A percentile compares a stretch with the other conserved stretches of the same genome.
Conservation (phyloP, 2,888 invertebrate species). For the Cinara cedri region DNA sequence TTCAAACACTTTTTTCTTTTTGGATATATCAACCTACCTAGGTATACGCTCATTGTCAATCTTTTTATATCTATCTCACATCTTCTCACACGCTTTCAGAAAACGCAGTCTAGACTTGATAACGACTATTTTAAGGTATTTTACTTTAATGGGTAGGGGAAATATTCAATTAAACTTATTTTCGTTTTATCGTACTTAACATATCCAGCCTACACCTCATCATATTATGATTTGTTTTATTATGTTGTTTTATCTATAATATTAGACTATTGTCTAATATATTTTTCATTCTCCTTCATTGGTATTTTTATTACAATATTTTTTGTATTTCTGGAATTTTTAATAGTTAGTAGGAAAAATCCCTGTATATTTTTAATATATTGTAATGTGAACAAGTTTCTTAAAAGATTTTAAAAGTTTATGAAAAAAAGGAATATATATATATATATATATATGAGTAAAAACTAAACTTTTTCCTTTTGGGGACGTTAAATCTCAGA, state of each 20-base stretch:
- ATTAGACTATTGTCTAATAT: background rate
- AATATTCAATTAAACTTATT: too few relatives aligned
- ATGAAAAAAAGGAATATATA: too few relatives aligned
- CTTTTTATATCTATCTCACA: background rate
- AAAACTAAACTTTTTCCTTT: conserved; percentile 9
- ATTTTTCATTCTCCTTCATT: background rate
- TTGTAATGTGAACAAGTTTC: conserved; percentile 19
- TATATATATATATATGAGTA: background rate
- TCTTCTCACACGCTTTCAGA: too few relatives aligned
- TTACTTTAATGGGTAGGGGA: too few relatives aligned
- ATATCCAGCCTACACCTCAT: background rate
- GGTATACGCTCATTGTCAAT: too few relatives aligned
- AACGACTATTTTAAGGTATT: too few relatives aligned
- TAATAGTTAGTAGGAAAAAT: background rate
- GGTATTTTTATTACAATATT: background rate
- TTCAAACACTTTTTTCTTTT: too few relatives aligned
- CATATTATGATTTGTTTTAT: background rate
- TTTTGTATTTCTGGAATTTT: background rate
- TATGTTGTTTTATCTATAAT: background rate
- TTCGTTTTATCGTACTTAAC: too few relatives aligned
- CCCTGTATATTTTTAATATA: background rate
- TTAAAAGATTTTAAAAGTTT: conserved; percentile 19
- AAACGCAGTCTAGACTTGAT: too few relatives aligned
- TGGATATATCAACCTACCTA: background rate
- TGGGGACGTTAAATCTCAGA: background rate